Percentiles rank a stretch among this genome's conserved stretches.
These are phyloP conservation scores for Hydractinia echinata DNA, from an alignment of 30 jellyfish, hydroid and myxozoan genomes.

Conservation along the genomic window DNA sequence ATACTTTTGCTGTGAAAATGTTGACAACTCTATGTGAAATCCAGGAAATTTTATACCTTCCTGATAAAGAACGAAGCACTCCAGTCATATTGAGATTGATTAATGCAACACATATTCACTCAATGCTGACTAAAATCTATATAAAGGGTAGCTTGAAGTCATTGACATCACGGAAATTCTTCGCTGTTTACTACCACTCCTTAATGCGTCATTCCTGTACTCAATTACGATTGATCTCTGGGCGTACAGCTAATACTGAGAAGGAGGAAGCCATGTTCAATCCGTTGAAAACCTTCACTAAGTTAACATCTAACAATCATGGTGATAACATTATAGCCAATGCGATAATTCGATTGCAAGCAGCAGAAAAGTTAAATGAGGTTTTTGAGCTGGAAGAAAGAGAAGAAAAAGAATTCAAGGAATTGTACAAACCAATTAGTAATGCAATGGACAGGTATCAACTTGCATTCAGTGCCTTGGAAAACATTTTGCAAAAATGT, in stretches of 20 bases:
- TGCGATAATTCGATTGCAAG: neutral
- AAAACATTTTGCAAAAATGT: no score
- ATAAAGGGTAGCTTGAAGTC: neutral
- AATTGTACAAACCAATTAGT: neutral
- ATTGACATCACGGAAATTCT: constrained; percentile 6
- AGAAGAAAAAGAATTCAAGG: constrained; percentile 4
- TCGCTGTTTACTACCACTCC: neutral
- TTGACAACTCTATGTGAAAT: constrained; percentile 7
- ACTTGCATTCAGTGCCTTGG: no score
- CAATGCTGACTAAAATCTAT: neutral
- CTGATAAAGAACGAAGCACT: neutral
- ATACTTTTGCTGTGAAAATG: neutral
- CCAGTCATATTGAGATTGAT: neutral
- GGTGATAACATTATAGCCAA: neutral
- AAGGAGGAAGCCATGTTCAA: constrained; percentile 13
- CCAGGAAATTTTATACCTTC: constrained; percentile 7
- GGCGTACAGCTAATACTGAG: constrained; percentile 20
- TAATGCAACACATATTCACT: constrained; percentile 3
- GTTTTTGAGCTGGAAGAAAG: neutral
- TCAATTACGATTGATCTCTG: constrained; percentile 13
- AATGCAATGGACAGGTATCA: no score
- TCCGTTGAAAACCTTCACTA: no score
- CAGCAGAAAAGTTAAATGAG: neutral
- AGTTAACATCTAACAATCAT: neutral
- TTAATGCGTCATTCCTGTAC: constrained; percentile 4